phyloP scores from a whole-genome alignment of 2,113 vertebrate genomes.

The Sebastes fasciatus region DNA sequence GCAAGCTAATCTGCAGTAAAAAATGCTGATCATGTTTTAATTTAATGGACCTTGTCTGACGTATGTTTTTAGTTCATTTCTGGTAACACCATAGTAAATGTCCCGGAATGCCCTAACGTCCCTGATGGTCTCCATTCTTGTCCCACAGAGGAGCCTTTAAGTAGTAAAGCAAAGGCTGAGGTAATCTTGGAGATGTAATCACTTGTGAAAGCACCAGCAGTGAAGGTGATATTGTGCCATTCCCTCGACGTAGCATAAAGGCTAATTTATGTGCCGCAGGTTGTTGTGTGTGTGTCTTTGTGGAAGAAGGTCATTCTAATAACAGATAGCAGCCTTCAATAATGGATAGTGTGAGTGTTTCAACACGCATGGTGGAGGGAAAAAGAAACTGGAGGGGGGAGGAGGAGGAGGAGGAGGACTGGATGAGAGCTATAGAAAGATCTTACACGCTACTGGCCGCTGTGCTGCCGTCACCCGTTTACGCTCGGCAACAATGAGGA shows the following conservation, averaged over 20 bases:
- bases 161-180: not conserved
- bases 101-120: not conserved
- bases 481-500: constrained; percentile 53
- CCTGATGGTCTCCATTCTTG: not conserved
- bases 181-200: not conserved
- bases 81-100: not conserved
- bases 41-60: not conserved
- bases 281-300: constrained; percentile 5
- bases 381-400: not conserved
- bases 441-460: constrained; percentile 41
- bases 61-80: not conserved
- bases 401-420: constrained; percentile 26
- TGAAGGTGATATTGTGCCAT: not conserved
- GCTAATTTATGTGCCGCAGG: not conserved
- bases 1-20: not conserved
- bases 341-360: constrained; percentile 30
- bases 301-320: constrained; percentile 23
- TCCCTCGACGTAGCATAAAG: not conserved
- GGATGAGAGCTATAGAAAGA: constrained; percentile 51
- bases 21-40: not conserved
- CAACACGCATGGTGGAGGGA: not conserved
- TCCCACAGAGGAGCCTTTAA: not conserved
- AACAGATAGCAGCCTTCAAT: constrained; percentile 10
- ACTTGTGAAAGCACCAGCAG: not conserved
- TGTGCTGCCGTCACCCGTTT: constrained; percentile 49